Conservation (phyloP, 23 tunicate genomes). For the Corella eumyota region DNA sequence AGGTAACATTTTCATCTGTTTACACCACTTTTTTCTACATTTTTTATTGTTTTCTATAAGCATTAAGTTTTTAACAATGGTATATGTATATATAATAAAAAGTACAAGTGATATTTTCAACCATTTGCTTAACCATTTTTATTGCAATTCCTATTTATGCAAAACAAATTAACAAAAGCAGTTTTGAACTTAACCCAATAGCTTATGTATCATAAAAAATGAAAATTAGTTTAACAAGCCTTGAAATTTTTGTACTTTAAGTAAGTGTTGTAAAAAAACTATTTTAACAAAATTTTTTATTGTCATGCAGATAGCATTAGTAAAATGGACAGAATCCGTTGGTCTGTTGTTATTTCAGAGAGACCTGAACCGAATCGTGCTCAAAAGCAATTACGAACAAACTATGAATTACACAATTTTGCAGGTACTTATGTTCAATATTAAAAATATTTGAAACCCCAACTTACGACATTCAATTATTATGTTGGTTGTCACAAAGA, state of each 20-base stretch:
- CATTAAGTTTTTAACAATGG: too few relatives aligned
- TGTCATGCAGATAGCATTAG: conserved; percentile 87
- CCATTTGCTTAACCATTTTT: background rate
- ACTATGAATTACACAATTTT: conserved; percentile 29
- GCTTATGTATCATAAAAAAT: too few relatives aligned
- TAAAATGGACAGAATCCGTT: conserved; percentile 83
- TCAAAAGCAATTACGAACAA: conserved; percentile 22
- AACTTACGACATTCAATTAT: too few relatives aligned
- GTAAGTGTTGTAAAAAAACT: too few relatives aligned
- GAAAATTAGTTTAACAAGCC: too few relatives aligned
- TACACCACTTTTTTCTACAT: too few relatives aligned
- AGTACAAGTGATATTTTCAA: background rate
- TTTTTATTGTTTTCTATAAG: too few relatives aligned
- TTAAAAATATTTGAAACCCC: background rate
- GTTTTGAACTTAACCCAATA: too few relatives aligned
- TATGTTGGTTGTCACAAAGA: background rate
- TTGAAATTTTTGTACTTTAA: too few relatives aligned
- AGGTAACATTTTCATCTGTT: too few relatives aligned
- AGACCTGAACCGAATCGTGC: conserved; percentile 39
- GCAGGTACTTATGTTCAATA: conserved; percentile 22
- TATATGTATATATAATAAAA: too few relatives aligned
- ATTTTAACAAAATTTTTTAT: too few relatives aligned
- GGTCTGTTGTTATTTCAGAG: conserved; percentile 46
- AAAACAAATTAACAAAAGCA: background rate
- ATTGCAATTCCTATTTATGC: background rate